Evolutionary conservation across 1,140 invertebrate genomes (phyloP).

Genomic region (Lysiphlebus fabarum): DNA sequence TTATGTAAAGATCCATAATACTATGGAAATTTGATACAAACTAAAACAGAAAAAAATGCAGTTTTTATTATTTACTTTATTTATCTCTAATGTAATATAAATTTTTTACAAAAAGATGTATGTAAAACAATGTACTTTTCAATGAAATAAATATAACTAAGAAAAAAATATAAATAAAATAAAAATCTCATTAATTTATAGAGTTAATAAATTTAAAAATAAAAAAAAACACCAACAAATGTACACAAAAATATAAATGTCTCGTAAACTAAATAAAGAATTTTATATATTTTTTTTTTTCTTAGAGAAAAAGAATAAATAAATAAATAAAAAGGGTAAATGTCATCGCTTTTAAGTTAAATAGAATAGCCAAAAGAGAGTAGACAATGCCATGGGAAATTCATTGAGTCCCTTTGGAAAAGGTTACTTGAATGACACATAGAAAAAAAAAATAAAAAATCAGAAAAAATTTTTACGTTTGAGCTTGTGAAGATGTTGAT

Average conservation of each 20-base stretch:
- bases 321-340: not conserved
- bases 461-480: not conserved
- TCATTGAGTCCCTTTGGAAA: slow-evolving; percentile 16
- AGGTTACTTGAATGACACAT: slow-evolving; percentile 7
- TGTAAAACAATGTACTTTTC: no score
- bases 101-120: no score
- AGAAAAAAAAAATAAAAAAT: slow-evolving; percentile 14
- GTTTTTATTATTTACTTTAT: not conserved
- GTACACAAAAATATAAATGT: no score
- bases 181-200: no score
- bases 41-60: slow-evolving; percentile 41
- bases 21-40: slow-evolving; percentile 52
- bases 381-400: slow-evolving; percentile 19
- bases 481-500: slow-evolving; percentile 23
- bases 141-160: not conserved
- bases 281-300: not conserved
- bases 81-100: not conserved
- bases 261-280: no score
- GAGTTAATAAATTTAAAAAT: no score
- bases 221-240: not conserved
- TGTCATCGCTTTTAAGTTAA: not conserved
- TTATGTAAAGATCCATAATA: slow-evolving; percentile 38
- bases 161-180: no score
- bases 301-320: not conserved
- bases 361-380: not conserved